phyloP scores from a whole-genome alignment of 2,888 invertebrate genomes.

The Chymomyza caudatula region DNA sequence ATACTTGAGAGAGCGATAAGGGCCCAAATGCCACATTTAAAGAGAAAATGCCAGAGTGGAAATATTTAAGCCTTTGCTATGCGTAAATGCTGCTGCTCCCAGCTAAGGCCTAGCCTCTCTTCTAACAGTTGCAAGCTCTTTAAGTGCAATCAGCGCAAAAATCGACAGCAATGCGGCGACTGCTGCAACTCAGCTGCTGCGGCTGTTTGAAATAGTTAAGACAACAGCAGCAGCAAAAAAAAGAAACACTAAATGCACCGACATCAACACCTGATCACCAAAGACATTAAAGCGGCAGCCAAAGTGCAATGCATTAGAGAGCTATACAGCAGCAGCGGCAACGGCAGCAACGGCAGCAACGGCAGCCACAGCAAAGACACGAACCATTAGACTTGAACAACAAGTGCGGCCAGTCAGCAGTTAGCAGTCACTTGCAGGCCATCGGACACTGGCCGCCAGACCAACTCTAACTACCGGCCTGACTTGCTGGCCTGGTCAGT shows the following conservation, averaged over 20 bases:
- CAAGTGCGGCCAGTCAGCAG: conserved; percentile 8
- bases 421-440: conserved; percentile 54
- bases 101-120: conserved; percentile 27
- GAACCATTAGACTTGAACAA: conserved; percentile 52
- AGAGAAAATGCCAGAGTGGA: conserved; percentile 55
- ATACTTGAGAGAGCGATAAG: conserved; percentile 55
- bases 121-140: conserved; percentile 21
- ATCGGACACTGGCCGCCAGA: conserved; percentile 24
- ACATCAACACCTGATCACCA: conserved; percentile 77
- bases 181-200: conserved; percentile 14
- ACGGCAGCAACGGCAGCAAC: neutral
- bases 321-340: conserved; percentile 1
- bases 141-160: conserved; percentile 66
- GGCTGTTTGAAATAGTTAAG: conserved; percentile 40
- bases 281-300: conserved; percentile 67
- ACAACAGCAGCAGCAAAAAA: conserved; percentile 9
- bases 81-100: conserved; percentile 25
- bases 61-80: conserved; percentile 49
- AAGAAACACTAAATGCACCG: conserved; percentile 55
- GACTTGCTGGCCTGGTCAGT: conserved; percentile 5
- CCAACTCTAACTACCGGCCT: conserved; percentile 21
- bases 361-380: conserved; percentile 28
- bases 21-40: conserved; percentile 43
- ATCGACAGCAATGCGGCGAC: conserved; percentile 54
- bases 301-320: conserved; percentile 29